Evolutionary conservation across 2,797 vertebrate genomes (phyloP), one percentile per base, ranked within the genome.

Genomic region (Micropoecilia bifurca): DNA sequence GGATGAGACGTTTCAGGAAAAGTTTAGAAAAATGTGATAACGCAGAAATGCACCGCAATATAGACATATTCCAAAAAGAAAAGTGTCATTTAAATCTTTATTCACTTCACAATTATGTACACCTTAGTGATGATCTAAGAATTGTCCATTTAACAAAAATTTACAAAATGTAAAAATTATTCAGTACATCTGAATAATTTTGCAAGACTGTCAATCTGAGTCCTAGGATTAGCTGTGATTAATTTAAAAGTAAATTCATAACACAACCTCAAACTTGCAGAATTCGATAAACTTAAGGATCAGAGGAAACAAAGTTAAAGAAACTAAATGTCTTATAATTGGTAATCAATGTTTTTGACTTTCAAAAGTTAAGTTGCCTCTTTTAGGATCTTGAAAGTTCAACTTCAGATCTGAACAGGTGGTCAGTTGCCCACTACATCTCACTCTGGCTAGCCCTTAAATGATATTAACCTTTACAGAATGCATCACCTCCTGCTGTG

Each of bases 381-480:
- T 78, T 78, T 77, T 81, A 80, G 84, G 84, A 77, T 79, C 81
- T 86, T 85, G 73, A 81, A 83, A 89, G 90, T 87, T 88, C 84
- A 85, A 84, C 90, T 91, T 80, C 77, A 78, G 87, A 84, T 89
- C 74, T 82, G 94, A 94, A 94, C 95, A 94, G 93, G 92, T 94
- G 94, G 92, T 90, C 89, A 81, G 68, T 83, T 87, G 78, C 88
- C 93, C 93, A 88, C 91, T 85, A 86, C 85, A 87, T 80, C 89
- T 82, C 88, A 87, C 84, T 88, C 87, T 83, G 85, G 88, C 93
- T 86, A 87, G 82, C 85, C 86, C 92, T 89, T 87, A 94, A 92
- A 92, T 91, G 81, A 93, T 90, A 92, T 93, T 94, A 94, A 95
- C 93, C 92, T 95, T 90, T 89, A 74, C 86, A 79, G 81, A 81